Conservation (phyloP, 2,888 invertebrate species). For the Harpalus rufipes region DNA sequence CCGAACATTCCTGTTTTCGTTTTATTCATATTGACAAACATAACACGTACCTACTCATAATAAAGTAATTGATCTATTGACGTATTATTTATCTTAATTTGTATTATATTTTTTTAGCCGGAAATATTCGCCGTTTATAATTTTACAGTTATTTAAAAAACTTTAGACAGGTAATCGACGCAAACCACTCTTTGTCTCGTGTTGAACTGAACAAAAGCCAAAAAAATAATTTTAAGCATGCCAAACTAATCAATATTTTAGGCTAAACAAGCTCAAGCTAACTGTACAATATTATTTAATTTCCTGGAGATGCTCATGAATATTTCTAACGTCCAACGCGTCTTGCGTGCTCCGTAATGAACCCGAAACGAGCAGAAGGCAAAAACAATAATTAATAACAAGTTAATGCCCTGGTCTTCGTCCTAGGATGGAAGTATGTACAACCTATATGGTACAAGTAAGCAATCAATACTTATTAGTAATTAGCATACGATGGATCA, state of each 20-base stretch:
- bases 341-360: constrained; percentile 47
- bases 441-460: constrained; percentile 19
- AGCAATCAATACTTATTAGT: constrained; percentile 55
- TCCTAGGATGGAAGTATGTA: constrained; percentile 27
- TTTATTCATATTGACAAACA: background rate
- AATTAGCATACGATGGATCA: constrained; percentile 58
- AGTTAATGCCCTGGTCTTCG: constrained; percentile 28
- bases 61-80: background rate
- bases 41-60: too few species aligned
- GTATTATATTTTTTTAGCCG: background rate
- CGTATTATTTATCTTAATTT: constrained; percentile 4
- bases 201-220: constrained; percentile 9
- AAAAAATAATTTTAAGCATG: constrained; percentile 14
- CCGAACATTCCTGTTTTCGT: background rate
- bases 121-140: constrained; percentile 3
- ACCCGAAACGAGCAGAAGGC: constrained; percentile 55
- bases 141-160: constrained; percentile 18
- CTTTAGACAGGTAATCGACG: constrained; percentile 16
- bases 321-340: constrained; percentile 17
- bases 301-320: constrained; percentile 44
- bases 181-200: constrained; percentile 11
- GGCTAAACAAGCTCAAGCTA: constrained; percentile 32
- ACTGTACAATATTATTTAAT: constrained; percentile 50
- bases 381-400: constrained; percentile 62
- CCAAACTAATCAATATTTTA: constrained; percentile 47